Percentiles rank a stretch among this genome's conserved stretches.
Conservation (phyloP, 2,888 invertebrate species). For the Caenorhabditis zanzibari region DNA sequence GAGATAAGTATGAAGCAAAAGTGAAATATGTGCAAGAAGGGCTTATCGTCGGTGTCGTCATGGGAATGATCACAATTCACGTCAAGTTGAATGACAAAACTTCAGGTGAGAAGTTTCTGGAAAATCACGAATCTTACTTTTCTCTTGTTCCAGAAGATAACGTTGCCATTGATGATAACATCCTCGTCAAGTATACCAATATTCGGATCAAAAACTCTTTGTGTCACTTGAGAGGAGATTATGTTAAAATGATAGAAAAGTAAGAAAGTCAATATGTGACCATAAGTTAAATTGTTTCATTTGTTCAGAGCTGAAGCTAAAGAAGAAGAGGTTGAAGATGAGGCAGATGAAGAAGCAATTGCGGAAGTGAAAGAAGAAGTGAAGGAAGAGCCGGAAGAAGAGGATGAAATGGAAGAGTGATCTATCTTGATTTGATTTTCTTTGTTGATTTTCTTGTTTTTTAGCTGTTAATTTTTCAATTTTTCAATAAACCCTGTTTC, state of each 20-base stretch:
- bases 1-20: constrained; percentile 56
- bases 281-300: neutral
- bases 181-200: constrained; percentile 56
- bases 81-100: constrained; percentile 46
- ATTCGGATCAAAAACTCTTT: constrained; percentile 60
- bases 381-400: constrained; percentile 22
- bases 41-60: constrained; percentile 58
- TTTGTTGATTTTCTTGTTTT: constrained; percentile 30
- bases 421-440: neutral
- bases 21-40: constrained; percentile 59
- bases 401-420: constrained; percentile 45
- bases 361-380: constrained; percentile 29
- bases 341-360: constrained; percentile 10
- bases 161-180: constrained; percentile 45
- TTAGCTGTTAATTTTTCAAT: constrained; percentile 6
- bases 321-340: constrained; percentile 35
- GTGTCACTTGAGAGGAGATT: constrained; percentile 55
- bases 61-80: constrained; percentile 62
- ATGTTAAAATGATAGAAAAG: constrained; percentile 54
- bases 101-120: neutral
- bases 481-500: neutral
- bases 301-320: constrained; percentile 33
- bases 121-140: too few relatives aligned
- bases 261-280: neutral
- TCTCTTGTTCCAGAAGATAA: constrained; percentile 41